phyloP scores from a whole-genome alignment of 2,797 vertebrate genomes.

The Microhierax caerulescens region DNA sequence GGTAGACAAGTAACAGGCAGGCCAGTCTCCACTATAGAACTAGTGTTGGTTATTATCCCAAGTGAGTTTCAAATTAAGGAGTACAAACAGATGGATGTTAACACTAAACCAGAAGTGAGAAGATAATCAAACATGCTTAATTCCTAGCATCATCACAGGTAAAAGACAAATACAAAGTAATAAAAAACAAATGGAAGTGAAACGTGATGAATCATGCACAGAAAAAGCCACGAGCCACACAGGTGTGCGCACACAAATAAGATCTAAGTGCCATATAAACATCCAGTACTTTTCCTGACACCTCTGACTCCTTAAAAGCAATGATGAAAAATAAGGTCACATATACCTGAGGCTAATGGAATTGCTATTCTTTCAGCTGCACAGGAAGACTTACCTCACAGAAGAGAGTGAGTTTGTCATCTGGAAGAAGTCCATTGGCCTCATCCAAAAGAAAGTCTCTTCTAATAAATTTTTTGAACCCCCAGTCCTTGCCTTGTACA shows the following conservation, averaged over 20 bases:
- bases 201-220: not conserved
- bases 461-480: conserved; percentile 92
- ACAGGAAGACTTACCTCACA: conserved; percentile 82
- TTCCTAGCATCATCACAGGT: not conserved
- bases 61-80: not conserved
- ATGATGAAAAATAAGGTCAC: not conserved
- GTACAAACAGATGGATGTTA: not conserved
- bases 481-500: conserved; percentile 92
- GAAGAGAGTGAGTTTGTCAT: conserved; percentile 90
- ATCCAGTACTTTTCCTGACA: not conserved
- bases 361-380: not conserved
- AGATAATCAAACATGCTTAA: not conserved
- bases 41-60: not conserved
- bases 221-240: not conserved
- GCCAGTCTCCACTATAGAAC: not conserved
- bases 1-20: not conserved
- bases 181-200: not conserved
- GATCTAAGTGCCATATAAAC: not conserved
- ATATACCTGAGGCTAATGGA: not conserved
- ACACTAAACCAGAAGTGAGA: not conserved
- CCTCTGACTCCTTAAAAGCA: conserved; percentile 13
- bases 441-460: conserved; percentile 90
- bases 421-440: conserved; percentile 88
- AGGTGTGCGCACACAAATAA: not conserved
- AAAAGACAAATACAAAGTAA: not conserved